Base-by-base conservation (phyloP, 2,888 invertebrate genomes). In the Drosophila tanythrix region DNA sequence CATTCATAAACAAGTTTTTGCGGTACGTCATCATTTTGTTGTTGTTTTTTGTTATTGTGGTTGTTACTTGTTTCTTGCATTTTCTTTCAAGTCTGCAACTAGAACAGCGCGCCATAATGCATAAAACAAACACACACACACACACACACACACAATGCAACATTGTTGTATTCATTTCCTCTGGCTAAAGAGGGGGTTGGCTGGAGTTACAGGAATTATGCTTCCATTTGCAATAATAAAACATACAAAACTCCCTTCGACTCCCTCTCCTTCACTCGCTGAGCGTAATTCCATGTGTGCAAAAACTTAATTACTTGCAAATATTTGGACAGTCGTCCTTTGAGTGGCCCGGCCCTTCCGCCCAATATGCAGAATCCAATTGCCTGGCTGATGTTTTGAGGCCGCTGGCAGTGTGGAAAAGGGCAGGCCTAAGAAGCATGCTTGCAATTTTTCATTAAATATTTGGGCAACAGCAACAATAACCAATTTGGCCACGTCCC, bases 1-100 rank as follows among this genome's bases (percentile, higher is more conserved):
- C 85, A 86, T 89, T 89, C 68, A 68, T 63, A 86, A 88, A 89
- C 90, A 83, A 82, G 88, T 88, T 89, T 83, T 72, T 51, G 57
- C 66, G 65, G 74, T 84, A 76, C 81, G 88, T 82, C 88, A 80
- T 74, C 65, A 67, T 76, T 56, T 46, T 51, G 66, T 63, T 74
- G 62, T 51, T 56, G 58, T 69, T 36, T 40, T n/a, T 43, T 43
- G 60, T 70, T 65, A 10, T 59, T 46, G 59, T 48, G 55, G 57
- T 67, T 72, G 51, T 64, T 68, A 55, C 33, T 68, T 38, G 69
- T 60, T 61, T 48, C 50, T 38, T 65, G 51, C 53, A 46, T 51
- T 52, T 65, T 57, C 68, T 69, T 78, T 68, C 70, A 67, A 70
- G 66, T 69, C 59, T 79, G 79, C 81, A 79, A 81, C 75, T 81